Evolutionary conservation across 1,140 invertebrate species (phyloP), one percentile per base, ranked within the genome.

Genomic region (Drosophila erecta): DNA sequence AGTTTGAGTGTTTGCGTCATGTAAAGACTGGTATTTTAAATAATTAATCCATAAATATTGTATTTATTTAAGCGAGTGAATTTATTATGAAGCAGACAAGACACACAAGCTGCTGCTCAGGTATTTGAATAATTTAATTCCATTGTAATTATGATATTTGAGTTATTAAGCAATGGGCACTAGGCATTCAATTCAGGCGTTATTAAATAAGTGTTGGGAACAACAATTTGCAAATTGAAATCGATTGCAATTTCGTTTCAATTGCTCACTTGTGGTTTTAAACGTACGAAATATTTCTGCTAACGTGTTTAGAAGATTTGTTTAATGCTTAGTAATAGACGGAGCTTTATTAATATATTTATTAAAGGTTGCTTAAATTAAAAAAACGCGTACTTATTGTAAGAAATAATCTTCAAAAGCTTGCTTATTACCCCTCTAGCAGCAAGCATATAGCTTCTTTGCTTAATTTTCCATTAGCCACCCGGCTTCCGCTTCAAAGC

Each of bases 1-100:
- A 46, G 47, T 46, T 59, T 46, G 54, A 30, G 43, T 38, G 59
- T 49, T 84, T 76, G 56, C 60, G 69, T 61, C 44, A 41, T 66
- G 83, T 76, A 86, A 86, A 86, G 79, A 86, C 70, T 83, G 76
- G 55, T 70, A 79, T 76, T 87, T 79, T 83, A 67, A 86, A 86
- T 86, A 86, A 86, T 86, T 86, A 87, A 86, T 87, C 58, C 69
- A 76, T 73, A 81, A 86, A 76, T 86, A 86, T 87, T 76, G 65
- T 66, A 84, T 30, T 30, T 69, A 72, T 57, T 75, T 64, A 66
- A 62, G 65, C 33, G 51, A 53, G 35, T 58, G 64, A 46, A 56
- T 33, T 44, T 40, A 35, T 55, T 50, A 50, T 59, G 54, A 35
- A 14, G 30, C 51, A 50, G 61, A 76, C 50, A 60, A 66, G 50